Evolutionary conservation across 2,113 vertebrate genomes (phyloP).

Genomic region (Phrynocephalus versicolor): DNA sequence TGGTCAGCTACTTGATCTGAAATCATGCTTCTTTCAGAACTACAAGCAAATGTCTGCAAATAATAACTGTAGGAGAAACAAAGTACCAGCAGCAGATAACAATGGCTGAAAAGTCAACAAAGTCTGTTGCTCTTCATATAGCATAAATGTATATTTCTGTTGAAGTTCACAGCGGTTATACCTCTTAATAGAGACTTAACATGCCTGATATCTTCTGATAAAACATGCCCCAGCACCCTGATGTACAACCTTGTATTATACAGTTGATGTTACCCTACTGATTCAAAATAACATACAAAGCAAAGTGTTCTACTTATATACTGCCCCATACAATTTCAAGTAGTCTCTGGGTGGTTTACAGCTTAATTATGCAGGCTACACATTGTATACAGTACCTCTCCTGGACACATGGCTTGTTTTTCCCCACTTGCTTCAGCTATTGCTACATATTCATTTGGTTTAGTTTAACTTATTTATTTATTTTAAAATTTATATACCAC

Average conservation of each 20-base stretch:
- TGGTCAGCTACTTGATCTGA: too few relatives aligned
- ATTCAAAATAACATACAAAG: rapidly evolving
- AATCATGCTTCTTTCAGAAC: slow-evolving; percentile 28
- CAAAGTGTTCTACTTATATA: too few relatives aligned
- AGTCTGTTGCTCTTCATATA: neutral
- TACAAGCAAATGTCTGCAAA: slow-evolving; percentile 19
- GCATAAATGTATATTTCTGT: too few relatives aligned
- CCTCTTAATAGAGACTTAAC: neutral
- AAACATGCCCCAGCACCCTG: neutral
- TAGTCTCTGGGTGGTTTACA: too few relatives aligned
- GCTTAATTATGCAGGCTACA: too few relatives aligned
- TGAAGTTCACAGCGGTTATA: too few relatives aligned
- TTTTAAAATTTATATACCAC: too few relatives aligned
- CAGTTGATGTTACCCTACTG: neutral
- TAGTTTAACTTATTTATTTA: too few relatives aligned
- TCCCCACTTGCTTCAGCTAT: neutral
- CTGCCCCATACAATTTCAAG: too few relatives aligned
- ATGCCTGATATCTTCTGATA: slow-evolving; percentile 2
- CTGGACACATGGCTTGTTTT: rapidly evolving
- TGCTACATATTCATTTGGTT: neutral
- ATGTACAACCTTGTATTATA: slow-evolving; percentile 20
- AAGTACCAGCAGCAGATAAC: too few relatives aligned
- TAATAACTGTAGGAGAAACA: neutral
- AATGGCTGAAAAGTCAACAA: too few relatives aligned
- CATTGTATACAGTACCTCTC: too few relatives aligned